Evolutionary conservation across 2,113 vertebrate genomes (phyloP).

Genomic region (Stercorarius parasiticus): DNA sequence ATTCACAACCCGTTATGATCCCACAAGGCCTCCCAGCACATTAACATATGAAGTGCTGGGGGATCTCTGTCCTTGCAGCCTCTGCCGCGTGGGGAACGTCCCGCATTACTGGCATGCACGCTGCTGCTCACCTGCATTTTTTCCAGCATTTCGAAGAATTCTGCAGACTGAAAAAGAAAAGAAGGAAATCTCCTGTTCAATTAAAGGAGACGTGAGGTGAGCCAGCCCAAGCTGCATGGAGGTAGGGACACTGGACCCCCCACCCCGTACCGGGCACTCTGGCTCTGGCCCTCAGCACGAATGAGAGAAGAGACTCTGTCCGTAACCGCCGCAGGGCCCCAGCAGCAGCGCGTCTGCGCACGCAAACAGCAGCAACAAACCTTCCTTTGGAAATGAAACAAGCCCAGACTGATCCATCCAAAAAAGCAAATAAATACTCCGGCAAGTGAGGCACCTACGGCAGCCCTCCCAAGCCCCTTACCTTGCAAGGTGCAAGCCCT

Average conservation of each 20-base stretch:
- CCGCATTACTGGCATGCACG: not conserved
- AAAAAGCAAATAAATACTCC: not conserved
- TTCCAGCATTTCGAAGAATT: constrained; percentile 93
- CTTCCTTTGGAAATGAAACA: not conserved
- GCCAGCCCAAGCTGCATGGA: not conserved
- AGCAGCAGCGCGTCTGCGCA: not conserved
- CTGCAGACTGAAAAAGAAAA: constrained; percentile 83
- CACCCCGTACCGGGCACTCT: fast-evolving
- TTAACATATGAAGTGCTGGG: fast-evolving
- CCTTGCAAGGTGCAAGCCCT: not conserved
- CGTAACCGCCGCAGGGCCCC: not conserved
- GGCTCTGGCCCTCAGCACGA: not conserved
- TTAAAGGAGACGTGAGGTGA: not conserved
- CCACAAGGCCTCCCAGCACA: fast-evolving
- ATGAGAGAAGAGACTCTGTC: not conserved
- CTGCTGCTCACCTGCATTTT: constrained; percentile 88
- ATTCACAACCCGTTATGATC: fast-evolving
- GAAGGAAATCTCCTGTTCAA: not conserved
- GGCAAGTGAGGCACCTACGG: not conserved
- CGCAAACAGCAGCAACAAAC: not conserved
- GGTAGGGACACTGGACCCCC: not conserved
- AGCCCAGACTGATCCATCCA: not conserved
- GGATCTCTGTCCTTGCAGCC: not conserved
- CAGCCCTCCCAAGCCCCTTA: not conserved
- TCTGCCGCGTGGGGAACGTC: not conserved